Base-by-base conservation (phyloP, 2,888 invertebrate species). In the Morinoia aosen region DNA sequence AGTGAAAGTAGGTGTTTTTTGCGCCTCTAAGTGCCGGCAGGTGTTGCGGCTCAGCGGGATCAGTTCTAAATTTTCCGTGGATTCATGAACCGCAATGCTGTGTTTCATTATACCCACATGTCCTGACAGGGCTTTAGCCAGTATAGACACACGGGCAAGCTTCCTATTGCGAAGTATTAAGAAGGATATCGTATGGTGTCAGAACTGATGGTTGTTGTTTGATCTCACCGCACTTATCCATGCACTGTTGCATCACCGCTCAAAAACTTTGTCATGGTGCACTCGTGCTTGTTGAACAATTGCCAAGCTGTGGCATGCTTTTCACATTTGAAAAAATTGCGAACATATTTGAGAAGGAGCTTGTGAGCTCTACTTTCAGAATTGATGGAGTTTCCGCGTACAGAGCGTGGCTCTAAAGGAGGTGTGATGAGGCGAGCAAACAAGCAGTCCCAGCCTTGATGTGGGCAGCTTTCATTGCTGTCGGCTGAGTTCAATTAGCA, bases 1-100 rank as follows among this genome's bases (percentile, higher is more conserved):
- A 76, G 76, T 76, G 76, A 76, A 76, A 76, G 76, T 76, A 76
- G 76, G 76, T 76, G 76, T 76, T 76, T 76, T 76, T 76, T 76
- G 25, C 25, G 76, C 76, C 2, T 76, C 25, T 76, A 25, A 76
- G 25, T 76, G 76, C 76, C 76, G 76, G 76, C 76, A 76, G 76
- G 76, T 76, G 33, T 76, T 76, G 76, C 76, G 33, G 76, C 76
- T 76, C 25, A 76, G 76, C 76, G 25, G 33, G 76, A 76, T 33
- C 19, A 19, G 33, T 76, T 76, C 25, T 76, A 33, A 12, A 76
- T 76, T 76, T 76, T 76, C 76, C 10, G 25, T 2, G 76, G 33
- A 25, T 25, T 76, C 25, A 33, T 33, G 33, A 76, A 7, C 25
- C 33, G 76, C 76, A 76, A 76, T 76, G 76, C 76, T 2, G 33